Conservation (phyloP, 2,113 vertebrate genomes). For the Cheirogaleus medius region DNA sequence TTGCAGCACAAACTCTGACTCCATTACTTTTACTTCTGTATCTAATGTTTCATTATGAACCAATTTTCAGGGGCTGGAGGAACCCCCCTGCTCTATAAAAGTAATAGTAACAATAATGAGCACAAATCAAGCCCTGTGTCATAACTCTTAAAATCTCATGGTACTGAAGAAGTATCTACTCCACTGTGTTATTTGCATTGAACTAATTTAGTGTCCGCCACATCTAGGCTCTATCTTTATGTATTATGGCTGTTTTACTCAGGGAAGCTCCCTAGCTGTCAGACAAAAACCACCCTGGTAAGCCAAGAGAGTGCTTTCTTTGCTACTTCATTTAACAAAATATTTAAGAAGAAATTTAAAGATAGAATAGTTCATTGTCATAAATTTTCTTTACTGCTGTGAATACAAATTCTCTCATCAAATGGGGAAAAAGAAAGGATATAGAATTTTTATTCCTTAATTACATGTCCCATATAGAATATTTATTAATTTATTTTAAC, state of each 20-base stretch:
- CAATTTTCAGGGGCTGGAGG: neutral
- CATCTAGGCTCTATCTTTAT: neutral
- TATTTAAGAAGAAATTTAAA: constrained; percentile 40
- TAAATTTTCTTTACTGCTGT: neutral
- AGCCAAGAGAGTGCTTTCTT: neutral
- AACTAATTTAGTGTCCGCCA: neutral
- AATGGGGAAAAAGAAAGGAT: neutral
- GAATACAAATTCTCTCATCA: neutral
- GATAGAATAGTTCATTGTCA: neutral
- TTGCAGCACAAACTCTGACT: neutral
- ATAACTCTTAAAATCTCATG: neutral
- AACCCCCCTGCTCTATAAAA: neutral
- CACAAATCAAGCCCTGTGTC: neutral
- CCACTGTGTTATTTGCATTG: neutral
- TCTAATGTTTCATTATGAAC: neutral
- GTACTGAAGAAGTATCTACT: neutral
- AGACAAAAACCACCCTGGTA: neutral
- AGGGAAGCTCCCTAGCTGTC: neutral
- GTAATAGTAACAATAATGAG: neutral
- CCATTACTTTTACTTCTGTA: neutral
- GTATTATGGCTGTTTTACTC: neutral
- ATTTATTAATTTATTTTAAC: constrained; percentile 34
- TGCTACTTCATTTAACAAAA: neutral
- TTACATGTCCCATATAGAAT: neutral
- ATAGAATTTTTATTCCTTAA: constrained; percentile 5